Conservation (phyloP, 1,140 invertebrate genomes). For the Drosophila grimshawi region DNA sequence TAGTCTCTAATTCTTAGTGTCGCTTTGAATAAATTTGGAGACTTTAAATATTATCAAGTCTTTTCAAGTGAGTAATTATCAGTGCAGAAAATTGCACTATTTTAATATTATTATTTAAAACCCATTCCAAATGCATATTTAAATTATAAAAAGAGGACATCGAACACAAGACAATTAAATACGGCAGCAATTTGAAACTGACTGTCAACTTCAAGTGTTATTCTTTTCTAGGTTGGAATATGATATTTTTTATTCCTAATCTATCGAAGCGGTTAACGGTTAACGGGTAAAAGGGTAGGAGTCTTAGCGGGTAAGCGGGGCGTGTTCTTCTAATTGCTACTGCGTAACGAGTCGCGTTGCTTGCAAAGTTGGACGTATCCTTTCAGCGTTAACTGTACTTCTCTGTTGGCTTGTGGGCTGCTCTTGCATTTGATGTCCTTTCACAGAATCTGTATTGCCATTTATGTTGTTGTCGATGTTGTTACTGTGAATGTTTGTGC, state of each 20-base stretch:
- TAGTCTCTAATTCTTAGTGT: too few relatives aligned
- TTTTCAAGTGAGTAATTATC: too few relatives aligned
- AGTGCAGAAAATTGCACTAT: too few relatives aligned
- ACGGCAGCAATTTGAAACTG: too few relatives aligned
- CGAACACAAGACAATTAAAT: too few relatives aligned
- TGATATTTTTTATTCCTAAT: slow-evolving; percentile 9
- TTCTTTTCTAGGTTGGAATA: background rate
- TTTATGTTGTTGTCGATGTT: slow-evolving; percentile 20
- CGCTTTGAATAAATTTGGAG: too few relatives aligned
- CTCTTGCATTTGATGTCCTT: slow-evolving; percentile 43
- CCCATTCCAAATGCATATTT: too few relatives aligned
- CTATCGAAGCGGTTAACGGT: background rate
- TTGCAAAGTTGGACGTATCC: slow-evolving; percentile 71
- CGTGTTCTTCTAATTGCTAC: slow-evolving; percentile 32
- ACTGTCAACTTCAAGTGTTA: background rate
- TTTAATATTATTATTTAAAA: too few relatives aligned
- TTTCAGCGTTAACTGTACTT: slow-evolving; percentile 80
- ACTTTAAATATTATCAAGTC: too few relatives aligned
- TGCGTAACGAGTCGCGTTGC: slow-evolving; percentile 38
- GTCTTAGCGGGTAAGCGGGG: background rate
- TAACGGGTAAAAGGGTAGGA: background rate
- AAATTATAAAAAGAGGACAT: too few relatives aligned
- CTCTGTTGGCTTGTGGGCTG: slow-evolving; percentile 53
- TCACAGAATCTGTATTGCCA: slow-evolving; percentile 14
- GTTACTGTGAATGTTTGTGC: slow-evolving; percentile 61